Conservation (phyloP, 2,888 invertebrate species). For the Dusona sp. region DNA sequence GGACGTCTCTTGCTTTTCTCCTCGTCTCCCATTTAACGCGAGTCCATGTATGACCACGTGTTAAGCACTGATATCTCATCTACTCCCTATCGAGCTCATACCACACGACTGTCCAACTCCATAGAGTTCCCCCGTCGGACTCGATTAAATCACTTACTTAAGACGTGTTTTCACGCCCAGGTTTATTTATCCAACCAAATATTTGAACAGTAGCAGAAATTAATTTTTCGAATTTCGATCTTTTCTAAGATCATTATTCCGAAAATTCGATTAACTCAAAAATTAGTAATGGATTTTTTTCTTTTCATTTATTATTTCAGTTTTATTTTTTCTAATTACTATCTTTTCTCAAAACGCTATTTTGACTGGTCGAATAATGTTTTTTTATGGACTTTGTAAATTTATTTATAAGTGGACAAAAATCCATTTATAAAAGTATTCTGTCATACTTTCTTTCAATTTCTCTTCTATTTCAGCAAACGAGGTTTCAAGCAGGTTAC, state of each 20-base stretch:
- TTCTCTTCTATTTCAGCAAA: background rate
- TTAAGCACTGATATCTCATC: constrained; percentile 57
- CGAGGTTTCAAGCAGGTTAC: background rate
- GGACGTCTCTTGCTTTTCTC: constrained; percentile 16
- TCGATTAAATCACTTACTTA: constrained; percentile 10
- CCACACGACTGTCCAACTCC: constrained; percentile 25
- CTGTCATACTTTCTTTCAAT: background rate
- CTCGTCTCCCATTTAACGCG: constrained; percentile 5
- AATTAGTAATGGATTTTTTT: background rate
- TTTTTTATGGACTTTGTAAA: no score
- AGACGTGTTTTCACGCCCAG: background rate
- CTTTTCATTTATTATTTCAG: background rate
- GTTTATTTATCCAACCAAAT: background rate
- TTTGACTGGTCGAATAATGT: background rate
- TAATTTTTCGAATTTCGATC: background rate
- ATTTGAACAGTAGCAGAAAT: background rate
- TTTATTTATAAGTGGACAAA: background rate
- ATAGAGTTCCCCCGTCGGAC: constrained; percentile 11
- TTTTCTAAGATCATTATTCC: background rate
- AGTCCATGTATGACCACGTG: constrained; percentile 53
- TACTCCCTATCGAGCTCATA: constrained; percentile 30
- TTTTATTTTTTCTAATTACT: background rate
- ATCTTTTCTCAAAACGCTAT: background rate
- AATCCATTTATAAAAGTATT: background rate
- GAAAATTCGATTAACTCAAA: background rate